Evolutionary conservation across 1,140 invertebrate genomes (phyloP), one percentile per base, ranked within the genome.

Genomic region (Manduca sexta): DNA sequence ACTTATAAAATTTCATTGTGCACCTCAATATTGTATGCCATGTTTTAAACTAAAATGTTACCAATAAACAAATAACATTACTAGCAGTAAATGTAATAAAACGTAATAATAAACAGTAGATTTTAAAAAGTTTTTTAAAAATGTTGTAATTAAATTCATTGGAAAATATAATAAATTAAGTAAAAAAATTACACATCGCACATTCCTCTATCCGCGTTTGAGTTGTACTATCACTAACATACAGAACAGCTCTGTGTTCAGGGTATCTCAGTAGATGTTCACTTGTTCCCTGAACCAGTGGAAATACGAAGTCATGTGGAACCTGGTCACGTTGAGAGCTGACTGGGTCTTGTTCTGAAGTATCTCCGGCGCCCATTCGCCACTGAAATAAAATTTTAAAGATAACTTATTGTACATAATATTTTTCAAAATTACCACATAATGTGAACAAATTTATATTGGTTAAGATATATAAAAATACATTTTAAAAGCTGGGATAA

Each of bases 241-340:
- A 12, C 14, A 16, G 21, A 21, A 26, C 12, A 29, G 17, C 31
- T 38, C 60, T 3, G 4, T 11, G 17, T 81, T 92, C 89, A 90
- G 63, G 90, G 88, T 73, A 91, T 88, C 80, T 91, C 90, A 91
- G 63, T 92, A 88, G 12, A 90, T 86, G 65, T 92, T 88, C 8
- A 93, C 89, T 73, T 93, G 93, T 72, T 93, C 88, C 73, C 92
- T 90, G 33, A 93, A 88, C 91, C 91, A 92, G 58, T 90, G 89
- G 64, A 91, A 93, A 60, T 92, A 93, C 57, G 90, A 84, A 21
- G 82, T 84, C 14, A 90, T 89, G 43, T 89, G 90, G 34, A 80
- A 70, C 52, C 88, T 87, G 4, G 91, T 92, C 26, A 89, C 88
- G 56, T 93, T 91, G 0, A 93, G 74, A 1, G 91, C 91, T 52